A percentile compares a stretch with the other conserved stretches of the same genome.
Conservation (phyloP, 2,113 vertebrate species). For the Pseudonaja textilis region DNA sequence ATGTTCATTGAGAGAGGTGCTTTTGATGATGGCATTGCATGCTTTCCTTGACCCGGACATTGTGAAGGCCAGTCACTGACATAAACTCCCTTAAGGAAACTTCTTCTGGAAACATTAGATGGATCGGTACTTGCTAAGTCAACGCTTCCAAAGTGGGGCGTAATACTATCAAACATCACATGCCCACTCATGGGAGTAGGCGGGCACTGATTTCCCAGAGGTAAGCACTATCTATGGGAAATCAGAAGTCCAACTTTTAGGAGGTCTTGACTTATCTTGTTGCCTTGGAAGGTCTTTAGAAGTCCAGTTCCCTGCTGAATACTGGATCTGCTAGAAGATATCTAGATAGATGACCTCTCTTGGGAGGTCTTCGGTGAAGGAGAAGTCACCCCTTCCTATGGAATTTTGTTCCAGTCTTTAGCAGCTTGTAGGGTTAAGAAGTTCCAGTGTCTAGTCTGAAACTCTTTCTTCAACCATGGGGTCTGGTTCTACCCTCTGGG, state of each 20-base stretch:
- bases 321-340: background rate
- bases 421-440: background rate
- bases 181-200: background rate
- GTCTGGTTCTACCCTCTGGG: background rate
- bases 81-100: background rate
- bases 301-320: background rate
- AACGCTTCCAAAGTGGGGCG: background rate
- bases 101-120: background rate
- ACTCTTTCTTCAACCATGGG: background rate
- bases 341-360: background rate
- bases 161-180: background rate
- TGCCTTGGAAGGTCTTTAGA: background rate
- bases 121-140: background rate
- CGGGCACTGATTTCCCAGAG: background rate
- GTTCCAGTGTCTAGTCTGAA: background rate
- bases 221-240: background rate
- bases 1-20: background rate
- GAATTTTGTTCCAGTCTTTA: background rate
- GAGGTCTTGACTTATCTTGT: background rate
- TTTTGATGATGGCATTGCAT: background rate
- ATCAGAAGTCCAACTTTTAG: background rate
- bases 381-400: background rate
- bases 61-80: background rate
- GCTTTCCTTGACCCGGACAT: background rate
- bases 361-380: background rate